phyloP scores from a whole-genome alignment of 2,888 invertebrate genomes.

The Tachina fera region DNA sequence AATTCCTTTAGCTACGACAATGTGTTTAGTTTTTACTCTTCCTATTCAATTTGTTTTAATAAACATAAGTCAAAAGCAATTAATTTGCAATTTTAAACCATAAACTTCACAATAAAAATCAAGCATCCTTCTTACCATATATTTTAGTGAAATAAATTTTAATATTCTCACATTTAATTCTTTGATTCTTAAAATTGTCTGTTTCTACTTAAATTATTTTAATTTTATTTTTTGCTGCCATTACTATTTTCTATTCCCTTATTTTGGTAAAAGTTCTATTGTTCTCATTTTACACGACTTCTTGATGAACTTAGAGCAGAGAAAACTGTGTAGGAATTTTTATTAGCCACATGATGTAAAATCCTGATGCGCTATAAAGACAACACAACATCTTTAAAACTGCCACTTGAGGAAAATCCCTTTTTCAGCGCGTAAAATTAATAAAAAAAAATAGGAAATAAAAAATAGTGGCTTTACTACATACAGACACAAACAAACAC shows the following conservation, averaged over 20 bases:
- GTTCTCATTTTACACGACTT: constrained; percentile 57
- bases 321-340: constrained; percentile 80
- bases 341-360: constrained; percentile 77
- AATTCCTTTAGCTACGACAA: neutral
- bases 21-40: neutral
- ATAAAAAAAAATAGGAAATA: neutral
- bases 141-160: too few relatives aligned
- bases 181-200: neutral
- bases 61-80: neutral
- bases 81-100: too few relatives aligned
- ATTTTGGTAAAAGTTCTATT: constrained; percentile 38
- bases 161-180: neutral
- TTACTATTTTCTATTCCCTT: constrained; percentile 1
- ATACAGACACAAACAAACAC: neutral
- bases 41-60: neutral
- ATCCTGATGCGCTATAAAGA: constrained; percentile 49
- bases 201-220: constrained; percentile 17
- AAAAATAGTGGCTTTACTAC: neutral
- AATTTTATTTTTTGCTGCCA: neutral
- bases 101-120: too few relatives aligned
- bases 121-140: too few relatives aligned
- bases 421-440: constrained; percentile 21
- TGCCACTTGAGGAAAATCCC: constrained; percentile 56
- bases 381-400: constrained; percentile 46
- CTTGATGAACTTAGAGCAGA: constrained; percentile 77